These are phyloP conservation scores for Tupiocoris notatus DNA, from an alignment of 2,888 invertebrate species.

Conservation along the genomic window DNA sequence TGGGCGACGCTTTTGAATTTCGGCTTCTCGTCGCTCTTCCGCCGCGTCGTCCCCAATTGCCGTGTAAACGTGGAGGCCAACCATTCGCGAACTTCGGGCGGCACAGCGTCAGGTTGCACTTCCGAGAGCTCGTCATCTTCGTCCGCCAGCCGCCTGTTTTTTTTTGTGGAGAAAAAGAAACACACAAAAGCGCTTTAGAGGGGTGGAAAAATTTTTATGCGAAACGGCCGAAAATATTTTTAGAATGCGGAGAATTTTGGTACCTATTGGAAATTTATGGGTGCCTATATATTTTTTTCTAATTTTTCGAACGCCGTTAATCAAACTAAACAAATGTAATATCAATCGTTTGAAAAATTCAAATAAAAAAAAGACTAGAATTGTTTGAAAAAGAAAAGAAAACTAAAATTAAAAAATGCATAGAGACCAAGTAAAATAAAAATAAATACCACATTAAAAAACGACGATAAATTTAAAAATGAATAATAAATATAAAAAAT, in stretches of 20 bases:
- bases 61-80: slow-evolving; percentile 93
- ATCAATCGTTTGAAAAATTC: too few species aligned
- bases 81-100: slow-evolving; percentile 95
- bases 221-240: too few species aligned
- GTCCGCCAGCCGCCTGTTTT: slow-evolving; percentile 71
- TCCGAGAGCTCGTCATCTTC: slow-evolving; percentile 95
- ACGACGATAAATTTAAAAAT: too few species aligned
- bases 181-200: too few species aligned
- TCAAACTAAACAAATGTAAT: too few species aligned
- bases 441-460: slow-evolving; percentile 25
- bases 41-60: slow-evolving; percentile 75
- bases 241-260: too few species aligned
- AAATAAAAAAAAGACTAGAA: too few species aligned
- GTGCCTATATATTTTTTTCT: too few species aligned
- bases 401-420: neutral
- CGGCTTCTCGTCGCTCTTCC: slow-evolving; percentile 76
- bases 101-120: slow-evolving; percentile 94
- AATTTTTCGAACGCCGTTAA: too few species aligned
- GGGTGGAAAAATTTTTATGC: too few species aligned
- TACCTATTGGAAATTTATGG: too few species aligned
- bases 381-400: slow-evolving; percentile 11
- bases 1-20: slow-evolving; percentile 94
- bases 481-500: too few species aligned
- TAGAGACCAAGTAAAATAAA: slow-evolving; percentile 17
- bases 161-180: neutral